Evolutionary conservation across 1,140 invertebrate genomes (phyloP).

Genomic region (Rhopalosiphum padi): DNA sequence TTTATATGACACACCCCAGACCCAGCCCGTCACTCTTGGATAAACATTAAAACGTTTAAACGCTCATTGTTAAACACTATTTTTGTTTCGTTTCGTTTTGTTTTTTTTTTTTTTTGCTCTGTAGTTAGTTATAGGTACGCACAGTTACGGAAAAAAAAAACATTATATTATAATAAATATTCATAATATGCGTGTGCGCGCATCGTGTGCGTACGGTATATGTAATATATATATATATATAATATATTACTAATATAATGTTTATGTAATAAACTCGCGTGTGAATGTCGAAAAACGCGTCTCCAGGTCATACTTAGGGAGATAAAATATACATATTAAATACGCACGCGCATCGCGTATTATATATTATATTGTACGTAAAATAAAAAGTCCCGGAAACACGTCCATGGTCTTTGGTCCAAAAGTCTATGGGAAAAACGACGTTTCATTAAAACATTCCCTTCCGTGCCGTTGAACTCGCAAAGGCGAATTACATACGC

Average conservation of each 20-base stretch:
- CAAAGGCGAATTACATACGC: not conserved
- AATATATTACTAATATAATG: not conserved
- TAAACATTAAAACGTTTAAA: slow-evolving; percentile 58
- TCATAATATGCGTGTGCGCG: not conserved
- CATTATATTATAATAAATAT: not conserved
- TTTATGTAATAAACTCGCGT: not conserved
- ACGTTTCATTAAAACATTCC: slow-evolving; percentile 51
- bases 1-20: slow-evolving; percentile 53
- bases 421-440: not conserved
- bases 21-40: slow-evolving; percentile 57
- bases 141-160: slow-evolving; percentile 13
- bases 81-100: slow-evolving; percentile 19
- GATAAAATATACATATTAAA: not conserved
- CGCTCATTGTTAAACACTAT: slow-evolving; percentile 55
- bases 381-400: not conserved
- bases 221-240: no score
- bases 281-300: not conserved
- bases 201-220: not conserved
- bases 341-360: not conserved
- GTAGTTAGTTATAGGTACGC: not conserved
- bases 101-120: not conserved
- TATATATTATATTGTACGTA: not conserved
- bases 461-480: not conserved
- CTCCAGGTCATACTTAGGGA: not conserved
- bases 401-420: not conserved